Conservation (phyloP, 2,113 vertebrate genomes). For the Morone chrysops region DNA sequence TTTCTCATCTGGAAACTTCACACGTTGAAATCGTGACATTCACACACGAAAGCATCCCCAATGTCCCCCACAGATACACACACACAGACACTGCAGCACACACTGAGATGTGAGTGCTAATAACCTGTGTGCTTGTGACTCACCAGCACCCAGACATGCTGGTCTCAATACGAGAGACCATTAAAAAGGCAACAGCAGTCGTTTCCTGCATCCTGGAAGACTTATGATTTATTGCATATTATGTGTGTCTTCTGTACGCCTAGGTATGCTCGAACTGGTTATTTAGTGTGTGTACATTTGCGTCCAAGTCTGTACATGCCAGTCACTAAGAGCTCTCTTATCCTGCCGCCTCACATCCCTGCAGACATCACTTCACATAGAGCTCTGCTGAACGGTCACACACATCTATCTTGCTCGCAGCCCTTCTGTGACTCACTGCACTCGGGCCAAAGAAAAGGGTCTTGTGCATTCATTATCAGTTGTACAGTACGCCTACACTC, state of each 20-base stretch:
- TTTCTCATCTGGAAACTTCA: slow-evolving; percentile 27
- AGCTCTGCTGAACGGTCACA: slow-evolving; percentile 27
- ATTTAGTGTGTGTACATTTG: slow-evolving; percentile 17
- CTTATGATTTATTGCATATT: background rate
- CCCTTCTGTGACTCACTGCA: slow-evolving; percentile 62
- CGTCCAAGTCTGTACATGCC: slow-evolving; percentile 13
- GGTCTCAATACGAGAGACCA: slow-evolving; percentile 33
- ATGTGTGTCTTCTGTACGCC: background rate
- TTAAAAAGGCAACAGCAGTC: slow-evolving; percentile 46
- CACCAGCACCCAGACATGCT: slow-evolving; percentile 35
- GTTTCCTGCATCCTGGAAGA: slow-evolving; percentile 5
- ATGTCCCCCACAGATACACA: background rate
- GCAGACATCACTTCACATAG: slow-evolving; percentile 46
- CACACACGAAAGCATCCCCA: slow-evolving; percentile 14
- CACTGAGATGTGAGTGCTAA: slow-evolving; percentile 19
- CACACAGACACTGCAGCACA: background rate
- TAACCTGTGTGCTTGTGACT: slow-evolving; percentile 45
- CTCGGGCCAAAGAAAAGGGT: slow-evolving; percentile 43
- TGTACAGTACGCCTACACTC: slow-evolving; percentile 59
- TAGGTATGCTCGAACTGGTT: slow-evolving; percentile 6
- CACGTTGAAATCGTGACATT: slow-evolving; percentile 22
- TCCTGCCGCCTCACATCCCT: slow-evolving; percentile 16
- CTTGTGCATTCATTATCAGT: slow-evolving; percentile 53
- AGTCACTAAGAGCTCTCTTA: slow-evolving; percentile 15
- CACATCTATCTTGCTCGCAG: slow-evolving; percentile 27